A percentile compares a stretch with the other conserved stretches of the same genome.
Conservation (phyloP, 2,888 invertebrate genomes). For the Cancer borealis region DNA sequence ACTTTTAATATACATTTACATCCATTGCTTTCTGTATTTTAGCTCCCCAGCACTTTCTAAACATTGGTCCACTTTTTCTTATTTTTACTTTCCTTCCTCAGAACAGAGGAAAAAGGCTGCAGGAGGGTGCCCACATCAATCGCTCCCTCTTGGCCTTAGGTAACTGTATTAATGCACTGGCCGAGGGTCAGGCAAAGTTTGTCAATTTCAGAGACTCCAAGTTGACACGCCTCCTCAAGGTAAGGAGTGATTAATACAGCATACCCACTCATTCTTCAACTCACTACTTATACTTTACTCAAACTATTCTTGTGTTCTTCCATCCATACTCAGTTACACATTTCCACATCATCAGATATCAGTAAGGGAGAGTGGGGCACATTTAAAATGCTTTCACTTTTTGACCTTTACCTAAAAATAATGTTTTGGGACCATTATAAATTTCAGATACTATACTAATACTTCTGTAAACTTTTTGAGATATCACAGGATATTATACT, state of each 20-base stretch:
- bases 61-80: neutral
- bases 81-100: neutral
- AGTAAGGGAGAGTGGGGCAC: neutral
- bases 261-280: neutral
- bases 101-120: constrained; percentile 91
- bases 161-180: constrained; percentile 97
- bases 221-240: constrained; percentile 88
- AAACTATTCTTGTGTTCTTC: too few relatives aligned
- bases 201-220: constrained; percentile 98
- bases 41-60: neutral
- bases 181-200: constrained; percentile 88
- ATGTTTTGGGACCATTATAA: too few relatives aligned
- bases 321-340: too few relatives aligned
- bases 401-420: too few relatives aligned
- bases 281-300: too few relatives aligned
- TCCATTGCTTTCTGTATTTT: neutral
- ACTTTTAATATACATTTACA: neutral
- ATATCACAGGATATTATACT: too few relatives aligned
- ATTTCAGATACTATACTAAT: too few relatives aligned
- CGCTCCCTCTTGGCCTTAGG: constrained; percentile 93
- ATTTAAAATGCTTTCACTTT: too few relatives aligned
- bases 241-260: neutral
- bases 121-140: constrained; percentile 97
- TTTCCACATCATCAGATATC: too few relatives aligned
- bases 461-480: too few relatives aligned